Conservation (phyloP, 1,140 invertebrate genomes). For the fruit fly (Drosophila melanogaster) region Release_6_plus_ISO1_MT NT_033779.5:10565001-10565500, state of each 20-base stretch:
- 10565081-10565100: slow-evolving; percentile 62
- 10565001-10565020: slow-evolving; percentile 17
- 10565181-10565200: slow-evolving; percentile 32
- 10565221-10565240: slow-evolving; percentile 21
- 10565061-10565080: slow-evolving; percentile 60
- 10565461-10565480: slow-evolving; percentile 79
- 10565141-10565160: slow-evolving; percentile 50
- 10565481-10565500: slow-evolving; percentile 52
- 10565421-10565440: slow-evolving; percentile 2
- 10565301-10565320: slow-evolving; percentile 26
- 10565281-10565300: slow-evolving; percentile 71
- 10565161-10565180: slow-evolving; percentile 3
- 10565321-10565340: slow-evolving; percentile 2
- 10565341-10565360: slow-evolving; percentile 50
- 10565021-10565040: slow-evolving; percentile 1
- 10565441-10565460: slow-evolving; percentile 47
- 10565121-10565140: slow-evolving; percentile 4
- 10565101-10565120: slow-evolving; percentile 31
- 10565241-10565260: slow-evolving; percentile 51
- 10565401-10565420: slow-evolving; percentile 49
- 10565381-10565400: slow-evolving; percentile 20
- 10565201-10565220: slow-evolving; percentile 36
- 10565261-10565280: slow-evolving; percentile 81
- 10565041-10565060: slow-evolving; percentile 29
- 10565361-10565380: slow-evolving; percentile 33